Base-by-base conservation (phyloP, 2,888 invertebrate genomes). In the Lordiphosa andalusiaca region DNA sequence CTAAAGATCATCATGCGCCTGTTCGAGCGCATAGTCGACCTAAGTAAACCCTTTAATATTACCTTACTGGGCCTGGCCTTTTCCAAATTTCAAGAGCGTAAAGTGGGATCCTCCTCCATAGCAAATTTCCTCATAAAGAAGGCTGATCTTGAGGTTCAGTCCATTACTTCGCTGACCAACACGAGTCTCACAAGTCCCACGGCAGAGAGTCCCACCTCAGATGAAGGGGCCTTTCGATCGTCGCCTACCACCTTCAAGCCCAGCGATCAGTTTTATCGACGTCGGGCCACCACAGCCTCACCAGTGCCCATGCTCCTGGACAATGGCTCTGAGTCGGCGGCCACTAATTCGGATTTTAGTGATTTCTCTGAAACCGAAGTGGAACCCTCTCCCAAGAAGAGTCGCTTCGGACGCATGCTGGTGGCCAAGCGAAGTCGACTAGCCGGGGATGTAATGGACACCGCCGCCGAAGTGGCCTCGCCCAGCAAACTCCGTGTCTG, bases 21-120 rank as follows among this genome's bases (percentile, higher is more conserved):
- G 72, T 95, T 95, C 84, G 93, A 93, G 86, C 93, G 94, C 84
- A 91, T 93, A 62, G 93, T 95, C 56, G 93, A 94, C 85, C 91
- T 93, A 69, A 91, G 92, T 25, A 93, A 93, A 89, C 93, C 94
- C 66, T 95, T 94, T 90, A 95, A 95, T 89, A 92, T 95, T 76
- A 95, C 95, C 0, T 89, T 95, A 52, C 91, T 95, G 58, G 95
- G 95, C n/a, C 90, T 95, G 81, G 94, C 95, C 16, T 95, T 95
- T 87, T 94, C 94, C 1, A 95, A 95, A 88, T 95, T 95, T 85
- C 93, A 93, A 75, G 95, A 88, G 48, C 91, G 93, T 58, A 92
- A 92, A 86, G 92, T 91, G 3, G 93, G 94, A 1, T 91, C 92
- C 67, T 92, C 93, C 76, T 94, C 94, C 10, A 93, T 95, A 73